These are phyloP conservation scores for Sciurus vulgaris DNA, from an alignment of 2,797 vertebrate genomes.

Conservation along the genomic window DNA sequence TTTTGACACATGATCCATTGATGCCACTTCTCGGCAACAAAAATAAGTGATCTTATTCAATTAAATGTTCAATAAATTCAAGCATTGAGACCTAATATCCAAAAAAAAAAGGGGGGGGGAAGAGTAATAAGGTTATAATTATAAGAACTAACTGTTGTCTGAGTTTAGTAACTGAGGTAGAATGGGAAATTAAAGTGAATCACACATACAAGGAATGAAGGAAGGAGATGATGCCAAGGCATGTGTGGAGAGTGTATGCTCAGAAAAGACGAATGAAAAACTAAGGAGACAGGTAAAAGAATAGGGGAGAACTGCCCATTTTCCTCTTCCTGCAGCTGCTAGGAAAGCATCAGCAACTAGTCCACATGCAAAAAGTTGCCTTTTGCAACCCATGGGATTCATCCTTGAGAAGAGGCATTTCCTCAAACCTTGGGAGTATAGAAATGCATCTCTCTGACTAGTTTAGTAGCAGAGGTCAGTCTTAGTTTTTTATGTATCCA, in stretches of 20 bases:
- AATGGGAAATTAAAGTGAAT: neutral
- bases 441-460: neutral
- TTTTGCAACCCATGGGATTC: neutral
- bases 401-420: neutral
- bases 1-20: neutral
- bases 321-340: neutral
- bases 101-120: neutral
- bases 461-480: neutral
- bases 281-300: neutral
- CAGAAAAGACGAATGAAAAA: neutral
- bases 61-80: conserved; percentile 25
- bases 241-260: neutral
- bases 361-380: neutral
- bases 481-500: neutral
- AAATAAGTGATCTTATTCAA: conserved; percentile 4
- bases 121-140: neutral
- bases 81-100: neutral
- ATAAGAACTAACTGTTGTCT: neutral
- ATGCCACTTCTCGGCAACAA: neutral
- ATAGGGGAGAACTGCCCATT: neutral
- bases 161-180: neutral
- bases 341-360: neutral
- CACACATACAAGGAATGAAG: neutral
- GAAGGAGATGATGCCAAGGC: neutral
- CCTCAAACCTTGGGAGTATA: neutral